phyloP scores from a whole-genome alignment of 2,113 vertebrate species.

The Lophochroa leadbeateri region DNA sequence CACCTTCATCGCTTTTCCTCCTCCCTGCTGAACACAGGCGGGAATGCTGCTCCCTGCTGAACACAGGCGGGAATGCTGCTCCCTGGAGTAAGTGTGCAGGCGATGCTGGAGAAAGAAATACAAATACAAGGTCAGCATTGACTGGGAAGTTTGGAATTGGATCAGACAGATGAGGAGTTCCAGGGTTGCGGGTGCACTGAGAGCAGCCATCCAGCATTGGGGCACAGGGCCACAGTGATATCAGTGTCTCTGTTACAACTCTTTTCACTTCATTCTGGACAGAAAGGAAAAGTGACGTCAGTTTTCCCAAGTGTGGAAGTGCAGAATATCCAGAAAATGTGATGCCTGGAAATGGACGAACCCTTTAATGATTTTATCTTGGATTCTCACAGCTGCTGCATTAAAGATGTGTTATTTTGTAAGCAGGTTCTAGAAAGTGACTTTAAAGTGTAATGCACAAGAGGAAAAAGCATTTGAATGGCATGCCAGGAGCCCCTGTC shows the following conservation, averaged over 20 bases:
- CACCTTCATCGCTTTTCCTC: background rate
- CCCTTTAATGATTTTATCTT: background rate
- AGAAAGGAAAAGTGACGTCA: background rate
- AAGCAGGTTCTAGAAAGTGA: background rate
- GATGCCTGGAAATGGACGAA: background rate
- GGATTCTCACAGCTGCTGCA: background rate
- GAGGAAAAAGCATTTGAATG: background rate
- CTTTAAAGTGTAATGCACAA: background rate
- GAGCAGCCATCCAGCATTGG: background rate
- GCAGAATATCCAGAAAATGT: background rate
- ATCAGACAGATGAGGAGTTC: background rate
- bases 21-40: background rate
- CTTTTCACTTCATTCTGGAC: background rate
- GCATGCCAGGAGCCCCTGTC: background rate
- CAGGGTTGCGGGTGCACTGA: background rate
- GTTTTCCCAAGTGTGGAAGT: background rate
- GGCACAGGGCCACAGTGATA: background rate
- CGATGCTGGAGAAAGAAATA: too few species aligned
- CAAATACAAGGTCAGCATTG: background rate
- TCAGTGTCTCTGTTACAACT: background rate
- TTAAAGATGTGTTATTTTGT: slow-evolving; percentile 12
- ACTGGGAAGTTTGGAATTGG: background rate
- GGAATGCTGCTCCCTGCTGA: background rate
- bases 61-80: background rate
- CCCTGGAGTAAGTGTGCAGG: background rate